phyloP scores from a whole-genome alignment of 2,113 vertebrate species.

The Labeo catla region DNA sequence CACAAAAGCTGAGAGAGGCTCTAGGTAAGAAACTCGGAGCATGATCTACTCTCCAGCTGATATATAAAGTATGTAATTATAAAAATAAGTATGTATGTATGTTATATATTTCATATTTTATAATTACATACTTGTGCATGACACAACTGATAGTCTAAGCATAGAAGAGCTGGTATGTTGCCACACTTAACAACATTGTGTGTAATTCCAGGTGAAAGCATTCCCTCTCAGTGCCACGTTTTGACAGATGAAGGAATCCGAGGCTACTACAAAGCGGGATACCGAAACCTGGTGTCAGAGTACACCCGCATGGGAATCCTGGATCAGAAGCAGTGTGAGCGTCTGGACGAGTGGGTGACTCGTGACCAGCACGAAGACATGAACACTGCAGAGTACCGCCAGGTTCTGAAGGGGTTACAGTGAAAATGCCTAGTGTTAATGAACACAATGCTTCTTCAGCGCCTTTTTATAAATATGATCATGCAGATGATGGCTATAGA shows the following conservation, averaged over 20 bases:
- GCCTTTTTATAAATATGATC: neutral
- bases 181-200: neutral
- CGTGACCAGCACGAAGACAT: neutral
- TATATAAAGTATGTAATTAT: no score
- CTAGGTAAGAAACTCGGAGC: constrained; percentile 21
- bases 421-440: neutral
- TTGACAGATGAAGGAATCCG: neutral
- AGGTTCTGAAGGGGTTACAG: neutral
- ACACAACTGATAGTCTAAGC: neutral
- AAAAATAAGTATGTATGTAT: neutral
- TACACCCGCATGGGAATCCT: constrained; percentile 31
- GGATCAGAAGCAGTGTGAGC: constrained; percentile 25
- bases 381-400: neutral
- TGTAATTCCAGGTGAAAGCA: constrained; percentile 26
- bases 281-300: constrained; percentile 19
- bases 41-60: neutral
- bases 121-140: no score
- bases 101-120: no score
- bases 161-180: neutral
- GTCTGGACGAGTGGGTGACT: constrained; percentile 31
- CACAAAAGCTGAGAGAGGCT: neutral
- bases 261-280: constrained; percentile 45
- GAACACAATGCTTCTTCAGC: neutral
- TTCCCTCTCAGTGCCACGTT: neutral
- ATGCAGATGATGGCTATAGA: no score